Evolutionary conservation across 2,113 vertebrate genomes (phyloP), one percentile per base, ranked within the genome.

Genomic region (Sceloporus undulatus): DNA sequence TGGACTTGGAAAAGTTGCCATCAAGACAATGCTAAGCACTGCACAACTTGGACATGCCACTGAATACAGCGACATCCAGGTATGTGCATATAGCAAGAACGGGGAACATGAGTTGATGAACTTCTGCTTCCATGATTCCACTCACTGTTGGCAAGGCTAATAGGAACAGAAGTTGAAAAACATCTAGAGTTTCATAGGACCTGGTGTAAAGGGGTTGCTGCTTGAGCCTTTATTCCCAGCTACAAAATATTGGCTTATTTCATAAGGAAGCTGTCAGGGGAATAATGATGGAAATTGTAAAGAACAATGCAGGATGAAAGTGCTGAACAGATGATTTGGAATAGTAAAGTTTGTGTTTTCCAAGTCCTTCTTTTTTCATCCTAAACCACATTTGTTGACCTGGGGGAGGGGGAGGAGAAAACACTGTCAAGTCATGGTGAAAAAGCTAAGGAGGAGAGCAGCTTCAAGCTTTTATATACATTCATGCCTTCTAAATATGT

Each of bases 401-500:
- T 48, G 56, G 82, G 84, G 42, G 75, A 25, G 9, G 6, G 66
- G 88, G 82, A 86, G 59, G 79, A 85, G 52, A 92, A 91, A 76
- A 87, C 86, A 79, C 70, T 90, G 86, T 40, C 77, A 93, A 34
- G 48, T 92, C 93, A 92, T 34, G 84, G 93, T 88, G 90, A 92
- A 93, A 90, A 82, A 90, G 93, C 94, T 86, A 79, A 86, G 82
- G 91, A 74, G 85, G 92, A 92, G 87, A 88, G 88, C 89, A 92
- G 94, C 85, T 93, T 91, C 94, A 97, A 94, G 94, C 91, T 94
- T 96, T 95, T 96, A 96, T 96, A 92, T 94, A 97, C 94, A 96
- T 97, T 97, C 94, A 94, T 93, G 42, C 65, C 94, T 93, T 95
- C 95, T 96, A 96, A 84, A 90, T 86, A 95, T 80, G 92, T 94